These are phyloP conservation scores for Lepilemur septentrionalis DNA, from an alignment of 2,797 vertebrate genomes.

Conservation along the genomic window DNA sequence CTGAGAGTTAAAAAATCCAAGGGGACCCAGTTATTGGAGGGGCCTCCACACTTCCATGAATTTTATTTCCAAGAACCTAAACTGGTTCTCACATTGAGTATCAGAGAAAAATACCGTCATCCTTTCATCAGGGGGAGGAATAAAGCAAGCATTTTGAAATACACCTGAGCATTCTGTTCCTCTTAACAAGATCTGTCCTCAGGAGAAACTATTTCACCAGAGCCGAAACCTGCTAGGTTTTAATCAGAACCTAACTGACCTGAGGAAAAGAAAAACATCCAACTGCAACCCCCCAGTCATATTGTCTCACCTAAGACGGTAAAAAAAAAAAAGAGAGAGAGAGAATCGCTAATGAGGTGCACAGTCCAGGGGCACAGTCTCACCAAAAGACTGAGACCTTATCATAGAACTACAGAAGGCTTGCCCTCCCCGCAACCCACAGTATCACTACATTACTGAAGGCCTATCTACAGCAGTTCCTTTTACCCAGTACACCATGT, in stretches of 20 bases:
- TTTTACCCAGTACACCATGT: neutral
- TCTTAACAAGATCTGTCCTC: neutral
- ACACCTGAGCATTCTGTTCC: neutral
- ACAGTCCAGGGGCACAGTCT: neutral
- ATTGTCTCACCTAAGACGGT: too few species aligned
- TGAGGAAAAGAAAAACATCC: neutral
- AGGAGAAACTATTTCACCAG: neutral
- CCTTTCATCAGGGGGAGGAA: neutral
- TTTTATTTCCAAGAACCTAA: neutral
- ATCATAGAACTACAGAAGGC: neutral
- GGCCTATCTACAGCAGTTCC: neutral
- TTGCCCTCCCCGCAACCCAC: neutral
- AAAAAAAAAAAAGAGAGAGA: too few species aligned
- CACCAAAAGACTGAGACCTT: neutral
- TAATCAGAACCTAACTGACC: neutral
- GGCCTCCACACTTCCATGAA: neutral
- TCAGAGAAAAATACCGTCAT: neutral
- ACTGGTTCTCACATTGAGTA: neutral
- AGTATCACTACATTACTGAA: neutral
- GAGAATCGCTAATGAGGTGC: neutral
- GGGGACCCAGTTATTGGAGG: neutral
- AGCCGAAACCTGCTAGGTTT: neutral
- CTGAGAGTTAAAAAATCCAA: neutral
- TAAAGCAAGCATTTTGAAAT: neutral
- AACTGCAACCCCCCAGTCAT: neutral